phyloP scores from a whole-genome alignment of 2,797 vertebrate genomes.

The Tachyglossus aculeatus region DNA sequence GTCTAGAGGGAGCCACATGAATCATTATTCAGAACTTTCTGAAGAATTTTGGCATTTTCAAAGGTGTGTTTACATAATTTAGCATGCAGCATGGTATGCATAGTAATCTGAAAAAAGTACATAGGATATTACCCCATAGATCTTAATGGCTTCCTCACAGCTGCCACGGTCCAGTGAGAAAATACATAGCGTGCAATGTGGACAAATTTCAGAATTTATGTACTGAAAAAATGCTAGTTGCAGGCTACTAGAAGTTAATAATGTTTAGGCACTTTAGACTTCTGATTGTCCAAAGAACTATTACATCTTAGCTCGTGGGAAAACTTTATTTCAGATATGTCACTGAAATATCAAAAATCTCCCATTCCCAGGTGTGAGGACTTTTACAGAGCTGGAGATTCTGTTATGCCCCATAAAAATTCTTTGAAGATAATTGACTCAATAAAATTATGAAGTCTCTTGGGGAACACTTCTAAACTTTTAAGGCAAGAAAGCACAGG shows the following conservation, averaged over 20 bases:
- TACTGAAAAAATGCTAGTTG: conserved; percentile 41
- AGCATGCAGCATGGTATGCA: conserved; percentile 42
- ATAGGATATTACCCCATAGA: conserved; percentile 52
- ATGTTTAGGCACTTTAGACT: too few relatives aligned
- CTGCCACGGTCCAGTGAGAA: conserved; percentile 54
- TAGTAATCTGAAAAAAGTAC: conserved; percentile 33
- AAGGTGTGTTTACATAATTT: conserved; percentile 37
- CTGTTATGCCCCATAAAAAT: too few relatives aligned
- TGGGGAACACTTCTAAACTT: too few relatives aligned
- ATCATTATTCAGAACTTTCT: conserved; percentile 45
- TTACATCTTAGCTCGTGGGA: too few relatives aligned
- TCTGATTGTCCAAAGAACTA: too few relatives aligned
- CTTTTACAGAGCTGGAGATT: too few relatives aligned
- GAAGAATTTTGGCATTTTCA: conserved; percentile 31
- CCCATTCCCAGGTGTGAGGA: too few relatives aligned
- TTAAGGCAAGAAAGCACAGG: too few relatives aligned
- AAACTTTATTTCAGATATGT: too few relatives aligned
- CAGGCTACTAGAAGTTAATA: not conserved
- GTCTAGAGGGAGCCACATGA: conserved; percentile 18
- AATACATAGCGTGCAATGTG: conserved; percentile 45
- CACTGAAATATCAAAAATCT: too few relatives aligned
- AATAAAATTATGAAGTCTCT: too few relatives aligned
- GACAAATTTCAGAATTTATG: conserved; percentile 49
- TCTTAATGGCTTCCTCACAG: conserved; percentile 39
- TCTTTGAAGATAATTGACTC: too few relatives aligned